These are phyloP conservation scores for Lethenteron camtschaticum DNA, from an alignment of 2,113 vertebrate species.

Conservation along the genomic window DNA sequence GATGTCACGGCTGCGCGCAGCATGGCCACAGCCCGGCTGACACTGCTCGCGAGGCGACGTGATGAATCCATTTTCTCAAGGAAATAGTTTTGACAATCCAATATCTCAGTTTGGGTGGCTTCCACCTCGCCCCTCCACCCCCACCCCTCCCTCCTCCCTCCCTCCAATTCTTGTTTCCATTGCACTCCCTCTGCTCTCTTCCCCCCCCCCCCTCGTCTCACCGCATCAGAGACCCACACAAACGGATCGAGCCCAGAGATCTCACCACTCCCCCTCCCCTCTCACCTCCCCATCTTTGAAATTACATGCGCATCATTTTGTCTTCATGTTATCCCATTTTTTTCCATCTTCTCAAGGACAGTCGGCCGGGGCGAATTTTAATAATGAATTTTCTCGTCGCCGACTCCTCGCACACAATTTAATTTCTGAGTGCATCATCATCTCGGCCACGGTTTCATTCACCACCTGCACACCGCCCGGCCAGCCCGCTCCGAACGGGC, in stretches of 20 bases:
- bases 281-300: background rate
- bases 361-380: background rate
- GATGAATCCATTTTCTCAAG: conserved; percentile 6
- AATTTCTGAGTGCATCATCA: conserved; percentile 5
- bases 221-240: conserved; percentile 1
- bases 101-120: background rate
- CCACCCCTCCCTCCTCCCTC: background rate
- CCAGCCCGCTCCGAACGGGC: too few species aligned
- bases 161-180: background rate
- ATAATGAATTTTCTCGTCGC: conserved; percentile 4
- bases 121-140: background rate
- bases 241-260: background rate
- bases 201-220: background rate
- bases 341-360: conserved; percentile 1
- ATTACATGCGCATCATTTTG: conserved; percentile 6
- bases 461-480: too few species aligned
- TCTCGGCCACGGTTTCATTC: too few species aligned
- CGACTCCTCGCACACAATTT: background rate
- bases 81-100: conserved; percentile 6
- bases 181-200: background rate
- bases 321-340: conserved; percentile 6
- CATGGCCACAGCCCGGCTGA: background rate
- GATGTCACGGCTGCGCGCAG: conserved; percentile 2
- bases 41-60: conserved; percentile 1
- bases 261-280: conserved; percentile 4